A percentile compares a stretch with the other conserved stretches of the same genome.
Conservation (phyloP, 2,113 vertebrate species). For the Antigone vipio region DNA sequence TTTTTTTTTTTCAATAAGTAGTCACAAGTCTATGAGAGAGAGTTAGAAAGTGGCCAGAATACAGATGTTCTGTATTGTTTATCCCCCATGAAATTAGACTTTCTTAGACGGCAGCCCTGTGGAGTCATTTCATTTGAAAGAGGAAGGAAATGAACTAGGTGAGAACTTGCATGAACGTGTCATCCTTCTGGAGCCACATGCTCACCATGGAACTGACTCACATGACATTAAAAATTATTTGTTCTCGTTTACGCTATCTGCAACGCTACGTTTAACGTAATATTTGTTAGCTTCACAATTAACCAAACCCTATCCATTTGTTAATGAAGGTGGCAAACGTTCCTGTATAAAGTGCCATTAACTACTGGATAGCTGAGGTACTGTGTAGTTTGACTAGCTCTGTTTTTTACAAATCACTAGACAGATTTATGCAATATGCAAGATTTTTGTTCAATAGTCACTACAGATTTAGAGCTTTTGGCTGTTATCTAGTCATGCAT, state of each 20-base stretch:
- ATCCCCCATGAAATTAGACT: not conserved
- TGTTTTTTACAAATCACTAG: not conserved
- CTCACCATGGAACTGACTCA: conserved; percentile 26
- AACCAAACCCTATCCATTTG: not conserved
- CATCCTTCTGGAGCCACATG: conserved; percentile 12
- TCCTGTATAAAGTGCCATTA: not conserved
- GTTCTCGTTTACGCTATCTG: not conserved
- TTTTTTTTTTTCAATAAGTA: not conserved
- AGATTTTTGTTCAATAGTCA: not conserved
- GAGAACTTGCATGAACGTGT: not conserved
- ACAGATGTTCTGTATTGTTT: not conserved
- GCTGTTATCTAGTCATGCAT: not conserved
- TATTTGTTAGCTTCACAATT: not conserved
- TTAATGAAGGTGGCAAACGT: not conserved
- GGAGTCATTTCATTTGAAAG: not conserved
- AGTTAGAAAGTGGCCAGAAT: not conserved
- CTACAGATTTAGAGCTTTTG: not conserved
- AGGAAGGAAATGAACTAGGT: conserved; percentile 15
- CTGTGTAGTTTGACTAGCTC: not conserved
- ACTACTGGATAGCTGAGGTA: not conserved
- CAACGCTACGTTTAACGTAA: not conserved
- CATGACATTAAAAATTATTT: conserved; percentile 25
- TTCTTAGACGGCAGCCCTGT: not conserved
- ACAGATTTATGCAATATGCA: not conserved
- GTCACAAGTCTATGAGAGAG: not conserved